Evolutionary conservation across 2,888 invertebrate species (phyloP).

Genomic region (Nematopogon swammerdamellus): DNA sequence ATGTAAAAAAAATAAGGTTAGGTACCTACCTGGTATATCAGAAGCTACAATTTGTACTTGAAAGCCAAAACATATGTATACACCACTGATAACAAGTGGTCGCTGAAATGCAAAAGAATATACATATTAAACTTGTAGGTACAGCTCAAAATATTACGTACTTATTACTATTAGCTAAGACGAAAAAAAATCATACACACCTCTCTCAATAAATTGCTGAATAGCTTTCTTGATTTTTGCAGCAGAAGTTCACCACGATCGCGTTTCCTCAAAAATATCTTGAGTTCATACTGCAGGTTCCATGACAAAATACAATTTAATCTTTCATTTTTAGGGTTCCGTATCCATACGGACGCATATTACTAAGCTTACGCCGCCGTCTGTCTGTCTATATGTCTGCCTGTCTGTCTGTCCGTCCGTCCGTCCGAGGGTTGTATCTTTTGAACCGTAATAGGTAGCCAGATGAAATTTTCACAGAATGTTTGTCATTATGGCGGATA

Average conservation of each 20-base stretch:
- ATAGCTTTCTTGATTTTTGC: conserved; percentile 40
- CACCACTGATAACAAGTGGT: conserved; percentile 33
- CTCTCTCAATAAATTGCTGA: conserved; percentile 44
- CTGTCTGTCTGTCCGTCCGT: too few relatives aligned
- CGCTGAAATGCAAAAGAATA: conserved; percentile 24
- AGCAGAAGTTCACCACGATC: conserved; percentile 38
- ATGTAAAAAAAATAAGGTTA: too few relatives aligned
- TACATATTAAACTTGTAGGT: too few relatives aligned
- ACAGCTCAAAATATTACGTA: conserved; percentile 1
- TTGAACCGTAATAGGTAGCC: too few relatives aligned
- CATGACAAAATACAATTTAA: too few relatives aligned
- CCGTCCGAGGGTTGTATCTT: too few relatives aligned
- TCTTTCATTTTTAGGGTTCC: too few relatives aligned
- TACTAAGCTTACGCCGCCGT: too few relatives aligned
- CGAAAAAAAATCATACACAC: conserved; percentile 16
- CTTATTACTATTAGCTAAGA: background rate
- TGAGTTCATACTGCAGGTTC: conserved; percentile 48
- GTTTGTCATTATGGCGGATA: too few relatives aligned
- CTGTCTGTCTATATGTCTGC: too few relatives aligned
- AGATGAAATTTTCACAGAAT: too few relatives aligned
- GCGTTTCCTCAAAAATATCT: conserved; percentile 39
- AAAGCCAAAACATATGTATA: conserved; percentile 31
- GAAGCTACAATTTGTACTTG: conserved; percentile 45
- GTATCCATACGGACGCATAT: too few relatives aligned
- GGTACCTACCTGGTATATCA: conserved; percentile 37